These are phyloP conservation scores for Marisa cornuarietis DNA, from an alignment of 1,140 invertebrate genomes.

Conservation along the genomic window DNA sequence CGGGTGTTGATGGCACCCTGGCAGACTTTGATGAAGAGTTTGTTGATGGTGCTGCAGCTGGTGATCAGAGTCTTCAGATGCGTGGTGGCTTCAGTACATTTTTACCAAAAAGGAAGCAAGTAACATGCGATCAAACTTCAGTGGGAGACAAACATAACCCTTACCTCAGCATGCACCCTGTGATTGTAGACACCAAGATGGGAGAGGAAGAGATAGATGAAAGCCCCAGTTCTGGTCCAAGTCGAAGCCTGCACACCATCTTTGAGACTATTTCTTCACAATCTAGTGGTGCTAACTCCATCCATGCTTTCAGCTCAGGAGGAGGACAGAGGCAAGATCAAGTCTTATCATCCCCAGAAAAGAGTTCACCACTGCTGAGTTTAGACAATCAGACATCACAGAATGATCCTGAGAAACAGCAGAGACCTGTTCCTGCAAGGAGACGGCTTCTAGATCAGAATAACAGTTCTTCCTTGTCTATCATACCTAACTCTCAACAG, in stretches of 20 bases:
- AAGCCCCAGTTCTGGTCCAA: not conserved
- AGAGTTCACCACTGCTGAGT: conserved; percentile 18
- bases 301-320: not conserved
- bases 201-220: not conserved
- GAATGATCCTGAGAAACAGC: not conserved
- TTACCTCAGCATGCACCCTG: conserved; percentile 37
- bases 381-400: not conserved
- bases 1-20: conserved; percentile 14
- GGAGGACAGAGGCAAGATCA: not conserved
- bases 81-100: too few relatives aligned
- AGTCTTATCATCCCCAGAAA: conserved; percentile 29
- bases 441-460: not conserved
- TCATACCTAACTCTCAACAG: not conserved
- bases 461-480: not conserved
- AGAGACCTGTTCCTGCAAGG: conserved; percentile 9
- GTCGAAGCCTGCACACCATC: not conserved
- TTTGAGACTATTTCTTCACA: conserved; percentile 5
- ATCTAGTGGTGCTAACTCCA: conserved; percentile 6
- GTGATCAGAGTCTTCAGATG: too few relatives aligned
- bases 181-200: conserved; percentile 26
- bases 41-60: not conserved
- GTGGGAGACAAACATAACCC: conserved; percentile 30
- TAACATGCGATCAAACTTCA: too few relatives aligned
- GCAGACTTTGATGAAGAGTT: conserved; percentile 12
- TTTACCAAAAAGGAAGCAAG: too few relatives aligned